Evolutionary conservation across 2,888 invertebrate genomes (phyloP), one percentile per base, ranked within the genome.

Genomic region (Drosophila peninsularis): DNA sequence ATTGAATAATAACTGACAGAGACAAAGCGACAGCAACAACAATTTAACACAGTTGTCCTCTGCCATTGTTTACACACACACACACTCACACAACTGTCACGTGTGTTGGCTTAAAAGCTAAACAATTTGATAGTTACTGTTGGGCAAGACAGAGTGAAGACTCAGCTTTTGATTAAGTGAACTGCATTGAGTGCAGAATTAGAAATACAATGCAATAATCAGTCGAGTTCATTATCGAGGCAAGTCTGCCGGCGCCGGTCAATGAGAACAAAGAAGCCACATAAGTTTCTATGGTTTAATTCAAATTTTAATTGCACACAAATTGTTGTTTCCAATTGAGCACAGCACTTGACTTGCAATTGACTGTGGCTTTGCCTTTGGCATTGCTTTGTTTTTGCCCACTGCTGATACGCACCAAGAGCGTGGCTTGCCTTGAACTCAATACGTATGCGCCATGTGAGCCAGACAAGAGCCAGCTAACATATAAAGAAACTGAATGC

Each of bases 1-100:
- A 91, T 91, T 90, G 86, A 91, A 90, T 89, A 84, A 90, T 85
- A 89, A 80, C 85, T 68, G 78, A 78, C 78, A 79, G 73, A 72
- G 67, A 66, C 61, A 53, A 77, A 62, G 37, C 68, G 30, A 67
- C 21, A 53, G 30, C 36, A 67, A 37, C 57, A 58, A 61, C 37
- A 52, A 24, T 39, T 47, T 32, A 27, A 42, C 21, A 32, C 69
- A 21, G 53, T 63, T 62, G 56, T 62, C 32, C 56, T 24, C 36
- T 54, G 30, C 52, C 67, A 56, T 53, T 65, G 66, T 44, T 78
- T 58, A 50, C 42, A 47, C n/a, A 45, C 11, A 13, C 6, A 27
- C 50, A 57, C 34, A 50, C 50, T 53, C 34, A 50, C 27, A 52
- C 45, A n/a, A 27, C 9, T 4, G 49, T 30, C 6, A 3, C 5